A percentile compares a stretch with the other conserved stretches of the same genome.
Evolutionary conservation across 2,113 vertebrate species (phyloP).

Genomic region (Semnornis frantzii): DNA sequence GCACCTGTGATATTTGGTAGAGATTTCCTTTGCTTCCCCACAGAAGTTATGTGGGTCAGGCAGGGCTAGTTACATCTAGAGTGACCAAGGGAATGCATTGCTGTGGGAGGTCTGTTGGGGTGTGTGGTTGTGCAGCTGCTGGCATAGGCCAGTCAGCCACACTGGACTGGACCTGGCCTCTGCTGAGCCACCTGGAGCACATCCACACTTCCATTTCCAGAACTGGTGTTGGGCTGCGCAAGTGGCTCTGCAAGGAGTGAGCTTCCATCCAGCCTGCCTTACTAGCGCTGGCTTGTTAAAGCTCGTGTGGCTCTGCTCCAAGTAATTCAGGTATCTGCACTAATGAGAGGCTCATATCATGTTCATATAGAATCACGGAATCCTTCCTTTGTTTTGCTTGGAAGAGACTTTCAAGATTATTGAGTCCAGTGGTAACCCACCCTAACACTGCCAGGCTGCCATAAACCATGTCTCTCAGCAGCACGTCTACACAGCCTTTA

Average conservation of each 20-base stretch:
- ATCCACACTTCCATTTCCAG: background rate
- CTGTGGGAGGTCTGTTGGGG: background rate
- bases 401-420: background rate
- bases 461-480: background rate
- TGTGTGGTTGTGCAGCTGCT: accelerated
- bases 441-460: background rate
- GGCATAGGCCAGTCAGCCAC: accelerated
- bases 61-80: background rate
- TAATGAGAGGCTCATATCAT: accelerated
- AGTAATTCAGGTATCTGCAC: too few species aligned
- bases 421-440: background rate
- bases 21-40: background rate
- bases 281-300: background rate
- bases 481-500: background rate
- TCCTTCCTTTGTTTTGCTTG: background rate
- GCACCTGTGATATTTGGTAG: background rate
- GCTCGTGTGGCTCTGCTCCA: background rate
- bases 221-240: accelerated
- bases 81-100: background rate
- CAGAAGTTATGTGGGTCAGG: background rate
- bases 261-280: background rate
- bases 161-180: background rate
- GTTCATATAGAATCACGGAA: background rate
- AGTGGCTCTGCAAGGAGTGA: accelerated
- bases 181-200: background rate